phyloP scores from a whole-genome alignment of 2,113 vertebrate species.

The Marcusenius ussheri region DNA sequence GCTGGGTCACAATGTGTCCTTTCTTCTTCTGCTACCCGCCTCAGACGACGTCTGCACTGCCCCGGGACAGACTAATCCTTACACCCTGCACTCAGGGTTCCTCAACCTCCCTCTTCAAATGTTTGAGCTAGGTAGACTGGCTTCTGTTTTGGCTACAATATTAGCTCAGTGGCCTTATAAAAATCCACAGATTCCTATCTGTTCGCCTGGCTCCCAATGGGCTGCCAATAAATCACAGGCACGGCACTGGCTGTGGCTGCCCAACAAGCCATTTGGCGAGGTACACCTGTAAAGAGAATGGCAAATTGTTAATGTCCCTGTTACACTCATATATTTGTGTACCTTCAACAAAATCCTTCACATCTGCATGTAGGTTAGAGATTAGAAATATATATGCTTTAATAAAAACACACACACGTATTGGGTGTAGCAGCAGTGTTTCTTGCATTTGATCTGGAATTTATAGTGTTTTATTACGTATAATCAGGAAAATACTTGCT shows the following conservation, averaged over 20 bases:
- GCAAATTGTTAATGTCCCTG: background rate
- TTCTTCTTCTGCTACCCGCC: slow-evolving; percentile 93
- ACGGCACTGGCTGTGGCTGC: slow-evolving; percentile 68
- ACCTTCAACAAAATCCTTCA: background rate
- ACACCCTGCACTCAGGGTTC: slow-evolving; percentile 86
- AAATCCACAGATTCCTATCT: slow-evolving; percentile 83
- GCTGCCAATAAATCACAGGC: slow-evolving; percentile 75
- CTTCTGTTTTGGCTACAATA: slow-evolving; percentile 57
- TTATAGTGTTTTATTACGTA: background rate
- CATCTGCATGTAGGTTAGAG: background rate
- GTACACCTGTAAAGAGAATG: background rate
- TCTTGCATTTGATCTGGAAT: background rate
- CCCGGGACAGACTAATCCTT: slow-evolving; percentile 95
- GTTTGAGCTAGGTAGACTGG: slow-evolving; percentile 86
- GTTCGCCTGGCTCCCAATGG: slow-evolving; percentile 70
- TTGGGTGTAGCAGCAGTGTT: background rate
- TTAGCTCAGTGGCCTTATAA: slow-evolving; percentile 77
- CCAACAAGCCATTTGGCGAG: slow-evolving; percentile 43
- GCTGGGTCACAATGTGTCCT: slow-evolving; percentile 90
- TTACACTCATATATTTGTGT: background rate
- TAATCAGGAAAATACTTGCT: background rate
- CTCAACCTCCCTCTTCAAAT: slow-evolving; percentile 98
- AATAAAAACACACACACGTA: background rate
- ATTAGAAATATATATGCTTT: background rate
- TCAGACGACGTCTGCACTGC: slow-evolving; percentile 94